Evolutionary conservation across 1,140 invertebrate species (phyloP).

Genomic region (Lutraria rhynchaena): DNA sequence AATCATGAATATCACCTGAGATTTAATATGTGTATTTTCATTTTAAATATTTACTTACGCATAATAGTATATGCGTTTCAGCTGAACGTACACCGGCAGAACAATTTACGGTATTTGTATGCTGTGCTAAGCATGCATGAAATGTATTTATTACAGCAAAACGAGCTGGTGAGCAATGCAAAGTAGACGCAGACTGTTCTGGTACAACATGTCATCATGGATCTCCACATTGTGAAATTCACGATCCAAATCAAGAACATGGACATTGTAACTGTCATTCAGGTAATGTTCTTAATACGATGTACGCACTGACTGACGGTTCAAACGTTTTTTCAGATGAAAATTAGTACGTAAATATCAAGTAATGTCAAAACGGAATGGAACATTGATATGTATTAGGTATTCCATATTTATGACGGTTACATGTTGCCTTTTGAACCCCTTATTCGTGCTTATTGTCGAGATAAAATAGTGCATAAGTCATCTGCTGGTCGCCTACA

Average conservation of each 20-base stretch:
- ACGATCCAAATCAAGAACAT: background rate
- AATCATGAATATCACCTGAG: too few species aligned
- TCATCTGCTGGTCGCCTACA: too few species aligned
- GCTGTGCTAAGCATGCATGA: background rate
- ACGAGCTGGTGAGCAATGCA: background rate
- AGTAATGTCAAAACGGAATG: background rate
- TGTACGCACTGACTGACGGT: background rate
- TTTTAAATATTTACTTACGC: too few species aligned
- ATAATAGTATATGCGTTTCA: background rate
- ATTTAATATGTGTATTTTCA: too few species aligned
- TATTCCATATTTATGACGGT: background rate
- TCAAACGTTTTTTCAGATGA: background rate
- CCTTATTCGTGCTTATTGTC: background rate
- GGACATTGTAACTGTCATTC: conserved; percentile 34
- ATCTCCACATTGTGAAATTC: conserved; percentile 29
- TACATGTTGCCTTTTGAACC: background rate
- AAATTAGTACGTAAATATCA: background rate
- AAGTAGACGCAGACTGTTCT: background rate
- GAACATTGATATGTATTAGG: background rate
- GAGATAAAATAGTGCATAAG: background rate
- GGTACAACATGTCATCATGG: conserved; percentile 23
- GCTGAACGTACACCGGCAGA: background rate
- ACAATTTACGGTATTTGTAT: background rate
- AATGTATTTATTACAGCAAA: background rate
- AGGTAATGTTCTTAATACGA: background rate